phyloP scores from a whole-genome alignment of 1,140 invertebrate species.

The Venturia canescens region DNA sequence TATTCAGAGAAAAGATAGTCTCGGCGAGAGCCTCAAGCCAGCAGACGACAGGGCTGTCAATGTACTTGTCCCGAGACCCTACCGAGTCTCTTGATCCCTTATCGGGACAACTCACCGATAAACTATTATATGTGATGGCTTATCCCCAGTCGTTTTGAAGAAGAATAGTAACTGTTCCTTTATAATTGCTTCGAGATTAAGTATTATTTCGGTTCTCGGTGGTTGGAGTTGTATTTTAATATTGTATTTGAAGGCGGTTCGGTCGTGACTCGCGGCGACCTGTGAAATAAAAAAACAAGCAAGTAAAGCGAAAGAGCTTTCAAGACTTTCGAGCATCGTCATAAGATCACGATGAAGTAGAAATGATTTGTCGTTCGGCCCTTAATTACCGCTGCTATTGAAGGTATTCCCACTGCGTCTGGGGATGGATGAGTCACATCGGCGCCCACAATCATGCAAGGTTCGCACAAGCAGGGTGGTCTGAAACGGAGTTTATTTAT shows the following conservation, averaged over 20 bases:
- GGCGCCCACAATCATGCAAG: slow-evolving; percentile 87
- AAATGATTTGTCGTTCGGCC: background rate
- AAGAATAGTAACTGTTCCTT: slow-evolving; percentile 78
- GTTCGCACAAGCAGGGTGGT: slow-evolving; percentile 68
- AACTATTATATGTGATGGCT: slow-evolving; percentile 83
- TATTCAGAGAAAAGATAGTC: too few relatives aligned
- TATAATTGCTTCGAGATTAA: slow-evolving; percentile 85
- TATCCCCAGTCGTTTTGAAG: slow-evolving; percentile 69
- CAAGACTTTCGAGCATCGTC: too few relatives aligned
- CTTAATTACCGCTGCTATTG: slow-evolving; percentile 85
- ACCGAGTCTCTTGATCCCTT: too few relatives aligned
- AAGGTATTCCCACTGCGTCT: slow-evolving; percentile 82
- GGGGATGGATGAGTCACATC: slow-evolving; percentile 93
- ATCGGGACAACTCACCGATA: slow-evolving; percentile 75
- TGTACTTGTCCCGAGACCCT: too few relatives aligned
- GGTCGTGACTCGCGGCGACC: slow-evolving; percentile 84
- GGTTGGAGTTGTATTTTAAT: slow-evolving; percentile 83
- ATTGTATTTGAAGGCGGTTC: slow-evolving; percentile 81
- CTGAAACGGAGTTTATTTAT: slow-evolving; percentile 58
- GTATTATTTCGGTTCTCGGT: slow-evolving; percentile 84
- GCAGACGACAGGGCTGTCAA: too few relatives aligned
- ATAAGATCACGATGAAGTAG: too few relatives aligned
- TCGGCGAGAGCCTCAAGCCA: too few relatives aligned
- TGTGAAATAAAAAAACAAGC: slow-evolving; percentile 53
- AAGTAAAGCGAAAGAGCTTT: background rate